Conservation (phyloP, 2,888 invertebrate species). For the Limnephilus marmoratus region DNA sequence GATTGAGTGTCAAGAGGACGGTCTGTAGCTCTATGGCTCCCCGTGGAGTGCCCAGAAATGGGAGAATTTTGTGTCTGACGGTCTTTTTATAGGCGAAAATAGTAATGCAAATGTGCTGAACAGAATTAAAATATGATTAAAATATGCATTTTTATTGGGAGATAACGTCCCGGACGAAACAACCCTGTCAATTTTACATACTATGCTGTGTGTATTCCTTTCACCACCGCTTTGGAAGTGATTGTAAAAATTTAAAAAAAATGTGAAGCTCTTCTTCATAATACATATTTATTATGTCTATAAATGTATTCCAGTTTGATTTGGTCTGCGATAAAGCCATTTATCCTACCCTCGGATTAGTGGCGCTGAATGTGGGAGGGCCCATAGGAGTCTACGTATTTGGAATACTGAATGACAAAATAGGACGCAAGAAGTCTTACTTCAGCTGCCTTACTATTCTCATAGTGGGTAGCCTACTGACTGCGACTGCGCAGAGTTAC, state of each 20-base stretch:
- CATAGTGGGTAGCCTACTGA: constrained; percentile 86
- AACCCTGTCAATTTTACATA: neutral
- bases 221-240: neutral
- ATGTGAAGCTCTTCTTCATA: neutral
- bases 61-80: too few relatives aligned
- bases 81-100: too few relatives aligned
- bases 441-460: constrained; percentile 91
- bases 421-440: constrained; percentile 90
- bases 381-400: constrained; percentile 94
- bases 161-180: neutral
- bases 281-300: neutral
- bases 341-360: constrained; percentile 91
- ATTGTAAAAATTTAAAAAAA: neutral
- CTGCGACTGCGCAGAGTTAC: constrained; percentile 87
- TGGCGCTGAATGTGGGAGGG: constrained; percentile 91
- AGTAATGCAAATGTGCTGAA: too few relatives aligned
- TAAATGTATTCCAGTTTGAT: constrained; percentile 84
- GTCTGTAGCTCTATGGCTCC: too few relatives aligned
- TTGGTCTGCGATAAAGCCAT: constrained; percentile 92
- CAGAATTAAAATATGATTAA: too few relatives aligned
- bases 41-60: too few relatives aligned
- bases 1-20: too few relatives aligned
- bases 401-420: constrained; percentile 91
- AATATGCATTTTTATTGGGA: too few relatives aligned
- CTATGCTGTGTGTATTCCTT: neutral